A percentile compares a stretch with the other conserved stretches of the same genome.
These are phyloP conservation scores for Acheta domesticus DNA, from an alignment of 2,888 invertebrate genomes.

Conservation along the genomic window DNA sequence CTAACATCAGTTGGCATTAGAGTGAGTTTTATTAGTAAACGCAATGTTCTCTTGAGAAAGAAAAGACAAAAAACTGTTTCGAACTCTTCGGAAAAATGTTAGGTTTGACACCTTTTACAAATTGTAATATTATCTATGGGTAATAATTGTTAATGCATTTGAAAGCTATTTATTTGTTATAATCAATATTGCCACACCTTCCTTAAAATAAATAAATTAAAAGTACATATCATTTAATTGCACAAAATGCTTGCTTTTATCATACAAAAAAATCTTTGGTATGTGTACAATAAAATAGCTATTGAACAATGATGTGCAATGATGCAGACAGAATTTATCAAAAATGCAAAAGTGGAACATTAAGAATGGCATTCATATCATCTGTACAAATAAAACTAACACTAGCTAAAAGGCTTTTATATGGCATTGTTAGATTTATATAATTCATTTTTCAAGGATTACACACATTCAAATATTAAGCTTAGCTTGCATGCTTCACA, in stretches of 20 bases:
- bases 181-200: not conserved
- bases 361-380: not conserved
- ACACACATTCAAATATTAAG: too few relatives aligned
- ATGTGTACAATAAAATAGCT: conserved; percentile 35
- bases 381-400: not conserved
- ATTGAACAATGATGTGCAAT: not conserved
- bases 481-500: not conserved
- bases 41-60: too few relatives aligned
- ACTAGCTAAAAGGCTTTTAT: not conserved
- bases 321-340: conserved; percentile 26
- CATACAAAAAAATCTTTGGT: conserved; percentile 35
- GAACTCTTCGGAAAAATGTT: too few relatives aligned
- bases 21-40: too few relatives aligned
- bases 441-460: too few relatives aligned
- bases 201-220: not conserved
- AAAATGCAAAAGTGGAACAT: conserved; percentile 10
- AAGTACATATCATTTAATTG: not conserved
- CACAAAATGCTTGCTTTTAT: conserved; percentile 32
- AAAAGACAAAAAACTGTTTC: too few relatives aligned
- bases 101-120: too few relatives aligned
- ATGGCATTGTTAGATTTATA: not conserved
- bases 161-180: not conserved
- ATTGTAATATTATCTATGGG: too few relatives aligned
- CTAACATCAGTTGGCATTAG: too few relatives aligned
- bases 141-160: too few relatives aligned